These are phyloP conservation scores for Steinernema carpocapsae DNA, from an alignment of 2,888 invertebrate genomes.

Conservation along the genomic window DNA sequence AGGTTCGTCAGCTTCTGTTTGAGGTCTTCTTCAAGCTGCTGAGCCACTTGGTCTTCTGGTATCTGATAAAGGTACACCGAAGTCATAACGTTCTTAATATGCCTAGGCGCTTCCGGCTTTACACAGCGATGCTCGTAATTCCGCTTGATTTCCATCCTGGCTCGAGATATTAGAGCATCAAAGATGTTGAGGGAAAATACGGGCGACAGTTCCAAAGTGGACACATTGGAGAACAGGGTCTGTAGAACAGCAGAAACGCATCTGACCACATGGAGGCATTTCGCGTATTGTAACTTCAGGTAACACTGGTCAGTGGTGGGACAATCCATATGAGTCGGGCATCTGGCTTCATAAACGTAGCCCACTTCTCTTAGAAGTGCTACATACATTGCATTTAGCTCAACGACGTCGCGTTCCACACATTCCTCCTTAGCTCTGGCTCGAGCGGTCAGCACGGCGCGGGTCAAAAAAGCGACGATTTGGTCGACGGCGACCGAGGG, in stretches of 20 bases:
- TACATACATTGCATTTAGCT: constrained; percentile 1
- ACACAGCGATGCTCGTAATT: background rate
- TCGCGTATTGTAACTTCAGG: constrained; percentile 15
- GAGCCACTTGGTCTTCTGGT: background rate
- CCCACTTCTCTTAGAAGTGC: constrained; percentile 8
- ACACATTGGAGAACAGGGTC: constrained; percentile 13
- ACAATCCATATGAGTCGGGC: background rate
- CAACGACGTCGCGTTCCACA: constrained; percentile 20
- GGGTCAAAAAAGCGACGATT: constrained; percentile 11
- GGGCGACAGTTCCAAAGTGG: constrained; percentile 5
- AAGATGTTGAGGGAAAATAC: constrained; percentile 17
- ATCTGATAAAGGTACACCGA: background rate
- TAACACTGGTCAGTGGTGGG: constrained; percentile 21
- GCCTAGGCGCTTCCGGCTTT: background rate
- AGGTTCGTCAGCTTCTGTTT: constrained; percentile 1
- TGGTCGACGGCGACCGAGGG: constrained; percentile 25
- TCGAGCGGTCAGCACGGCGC: background rate
- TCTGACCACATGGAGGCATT: constrained; percentile 16
- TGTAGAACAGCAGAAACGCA: constrained; percentile 22
- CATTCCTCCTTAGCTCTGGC: background rate
- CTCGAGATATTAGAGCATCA: background rate
- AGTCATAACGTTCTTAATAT: background rate
- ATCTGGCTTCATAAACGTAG: constrained; percentile 26
- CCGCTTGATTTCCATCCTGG: constrained; percentile 13
- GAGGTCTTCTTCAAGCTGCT: background rate